These are phyloP conservation scores for Megalops cyprinoides DNA, from an alignment of 2,797 vertebrate genomes.

Conservation along the genomic window DNA sequence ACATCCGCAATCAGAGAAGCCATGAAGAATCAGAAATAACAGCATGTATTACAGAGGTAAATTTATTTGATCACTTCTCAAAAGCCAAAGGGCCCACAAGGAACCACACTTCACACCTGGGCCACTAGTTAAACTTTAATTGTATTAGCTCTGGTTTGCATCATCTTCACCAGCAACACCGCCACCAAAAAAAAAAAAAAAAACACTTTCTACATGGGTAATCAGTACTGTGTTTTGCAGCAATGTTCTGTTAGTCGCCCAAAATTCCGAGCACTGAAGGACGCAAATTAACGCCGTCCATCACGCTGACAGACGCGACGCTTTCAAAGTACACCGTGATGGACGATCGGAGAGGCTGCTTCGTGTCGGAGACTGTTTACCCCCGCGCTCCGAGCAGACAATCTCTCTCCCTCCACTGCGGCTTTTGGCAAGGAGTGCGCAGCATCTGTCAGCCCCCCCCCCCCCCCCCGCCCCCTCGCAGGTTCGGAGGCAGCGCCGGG, in stretches of 20 bases:
- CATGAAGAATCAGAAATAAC: no score
- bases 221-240: neutral
- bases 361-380: neutral
- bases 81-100: no score
- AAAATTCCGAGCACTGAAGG: neutral
- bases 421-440: neutral
- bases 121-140: no score
- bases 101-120: no score
- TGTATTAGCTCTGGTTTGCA: no score
- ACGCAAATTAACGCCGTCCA: conserved; percentile 1
- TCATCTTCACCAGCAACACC: no score
- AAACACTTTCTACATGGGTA: no score
- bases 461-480: neutral
- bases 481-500: neutral
- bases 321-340: neutral
- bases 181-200: no score
- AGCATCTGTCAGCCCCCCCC: neutral
- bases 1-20: no score
- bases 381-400: no score
- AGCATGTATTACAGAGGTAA: no score
- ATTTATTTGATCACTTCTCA: no score
- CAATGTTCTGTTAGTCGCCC: neutral
- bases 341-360: neutral
- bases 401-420: neutral
- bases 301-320: neutral